phyloP scores from a whole-genome alignment of 2,888 invertebrate species.

The Elegia similella region DNA sequence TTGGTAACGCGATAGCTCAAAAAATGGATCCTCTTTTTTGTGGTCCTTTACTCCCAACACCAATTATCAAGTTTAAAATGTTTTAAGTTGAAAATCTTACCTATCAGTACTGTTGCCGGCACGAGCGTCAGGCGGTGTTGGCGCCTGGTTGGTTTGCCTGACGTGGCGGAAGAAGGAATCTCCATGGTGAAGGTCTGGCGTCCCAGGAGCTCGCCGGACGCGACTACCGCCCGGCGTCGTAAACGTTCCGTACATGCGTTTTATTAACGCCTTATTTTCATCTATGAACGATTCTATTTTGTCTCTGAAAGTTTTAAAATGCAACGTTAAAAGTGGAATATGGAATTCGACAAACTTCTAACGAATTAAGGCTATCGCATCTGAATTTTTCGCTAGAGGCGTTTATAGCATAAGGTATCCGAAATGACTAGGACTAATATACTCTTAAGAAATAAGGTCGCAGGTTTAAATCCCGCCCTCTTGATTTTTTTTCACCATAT shows the following conservation, averaged over 20 bases:
- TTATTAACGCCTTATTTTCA: constrained; percentile 96
- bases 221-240: constrained; percentile 74
- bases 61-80: too few relatives aligned
- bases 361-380: too few relatives aligned
- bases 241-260: constrained; percentile 96
- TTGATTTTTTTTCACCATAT: too few relatives aligned
- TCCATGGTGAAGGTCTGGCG: constrained; percentile 79
- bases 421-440: too few relatives aligned
- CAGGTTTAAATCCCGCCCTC: too few relatives aligned
- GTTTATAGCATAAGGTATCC: too few relatives aligned
- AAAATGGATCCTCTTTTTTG: too few relatives aligned
- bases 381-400: too few relatives aligned
- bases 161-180: constrained; percentile 75
- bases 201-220: constrained; percentile 70
- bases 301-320: constrained; percentile 84
- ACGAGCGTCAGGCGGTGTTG: constrained; percentile 62
- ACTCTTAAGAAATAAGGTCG: too few relatives aligned
- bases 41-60: too few relatives aligned
- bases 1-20: too few relatives aligned
- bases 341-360: too few relatives aligned
- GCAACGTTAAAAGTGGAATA: background rate
- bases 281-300: constrained; percentile 95
- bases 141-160: constrained; percentile 48
- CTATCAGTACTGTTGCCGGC: constrained; percentile 72
- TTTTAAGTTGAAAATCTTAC: constrained; percentile 44